Evolutionary conservation across 2,888 invertebrate genomes (phyloP).

Genomic region (Phalangium opilio): DNA sequence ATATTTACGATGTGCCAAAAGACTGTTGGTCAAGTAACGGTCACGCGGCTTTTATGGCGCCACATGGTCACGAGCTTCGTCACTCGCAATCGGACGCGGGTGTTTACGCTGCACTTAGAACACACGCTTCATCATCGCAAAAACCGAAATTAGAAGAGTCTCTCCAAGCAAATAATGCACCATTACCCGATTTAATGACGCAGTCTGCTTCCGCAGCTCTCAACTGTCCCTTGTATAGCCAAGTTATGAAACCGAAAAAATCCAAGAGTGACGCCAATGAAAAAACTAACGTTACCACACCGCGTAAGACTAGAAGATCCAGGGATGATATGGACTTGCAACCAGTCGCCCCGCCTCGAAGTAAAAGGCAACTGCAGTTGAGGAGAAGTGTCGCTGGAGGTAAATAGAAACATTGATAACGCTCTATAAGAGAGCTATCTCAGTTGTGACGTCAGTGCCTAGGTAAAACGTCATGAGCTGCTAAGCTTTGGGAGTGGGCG

Average conservation of each 20-base stretch:
- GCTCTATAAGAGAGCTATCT: too few species aligned
- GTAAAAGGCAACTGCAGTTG: slow-evolving; percentile 13
- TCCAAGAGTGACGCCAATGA: neutral
- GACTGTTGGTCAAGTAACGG: slow-evolving; percentile 2
- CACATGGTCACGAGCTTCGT: slow-evolving; percentile 6
- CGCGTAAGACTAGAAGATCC: slow-evolving; percentile 4
- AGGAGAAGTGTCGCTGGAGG: slow-evolving; percentile 16
- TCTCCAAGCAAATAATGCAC: neutral
- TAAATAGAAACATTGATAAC: too few species aligned
- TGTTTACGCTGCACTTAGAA: slow-evolving; percentile 12
- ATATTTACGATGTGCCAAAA: slow-evolving; percentile 14
- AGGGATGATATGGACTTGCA: slow-evolving; percentile 18
- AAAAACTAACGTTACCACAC: neutral
- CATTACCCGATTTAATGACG: neutral
- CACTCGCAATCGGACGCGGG: slow-evolving; percentile 15
- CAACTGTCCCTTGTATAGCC: neutral
- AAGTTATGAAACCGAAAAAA: neutral
- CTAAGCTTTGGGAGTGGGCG: too few species aligned
- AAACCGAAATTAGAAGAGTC: too few species aligned
- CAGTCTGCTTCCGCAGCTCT: neutral
- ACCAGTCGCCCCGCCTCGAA: slow-evolving; percentile 13
- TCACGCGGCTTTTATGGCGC: neutral
- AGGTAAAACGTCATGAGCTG: too few species aligned
- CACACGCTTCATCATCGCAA: neutral
- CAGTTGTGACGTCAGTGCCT: too few species aligned